phyloP scores from a whole-genome alignment of 2,113 vertebrate genomes.

The Cercocebus atys region DNA sequence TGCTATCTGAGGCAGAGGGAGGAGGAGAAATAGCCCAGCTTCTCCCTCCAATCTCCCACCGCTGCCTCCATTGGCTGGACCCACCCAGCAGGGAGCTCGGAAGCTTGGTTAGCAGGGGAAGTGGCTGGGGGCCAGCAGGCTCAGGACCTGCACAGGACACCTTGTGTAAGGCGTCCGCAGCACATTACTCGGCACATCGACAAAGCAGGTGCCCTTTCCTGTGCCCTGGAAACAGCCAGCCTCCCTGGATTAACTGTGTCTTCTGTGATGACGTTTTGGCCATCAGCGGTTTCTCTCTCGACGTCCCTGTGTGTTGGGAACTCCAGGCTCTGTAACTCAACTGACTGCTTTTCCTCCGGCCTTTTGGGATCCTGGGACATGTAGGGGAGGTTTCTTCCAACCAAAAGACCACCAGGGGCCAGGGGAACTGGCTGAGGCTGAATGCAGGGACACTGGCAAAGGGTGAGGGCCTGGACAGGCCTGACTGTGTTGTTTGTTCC shows the following conservation, averaged over 20 bases:
- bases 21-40: not conserved
- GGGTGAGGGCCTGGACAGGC: not conserved
- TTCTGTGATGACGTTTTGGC: not conserved
- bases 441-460: not conserved
- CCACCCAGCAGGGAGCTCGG: not conserved
- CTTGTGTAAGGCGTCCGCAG: accelerated
- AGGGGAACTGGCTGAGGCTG: not conserved
- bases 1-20: not conserved
- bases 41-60: not conserved
- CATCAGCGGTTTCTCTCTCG: not conserved
- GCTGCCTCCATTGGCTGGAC: not conserved
- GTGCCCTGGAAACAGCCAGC: not conserved
- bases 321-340: not conserved
- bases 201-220: accelerated
- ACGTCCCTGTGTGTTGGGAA: not conserved
- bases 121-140: not conserved
- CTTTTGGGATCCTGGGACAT: not conserved
- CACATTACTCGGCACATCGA: not conserved
- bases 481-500: not conserved
- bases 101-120: accelerated
- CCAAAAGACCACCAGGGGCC: not conserved
- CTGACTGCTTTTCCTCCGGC: not conserved
- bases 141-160: not conserved
- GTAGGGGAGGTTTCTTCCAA: not conserved
- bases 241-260: not conserved